Evolutionary conservation across 2,113 vertebrate species (phyloP).

Genomic region (Lasiurus borealis): DNA sequence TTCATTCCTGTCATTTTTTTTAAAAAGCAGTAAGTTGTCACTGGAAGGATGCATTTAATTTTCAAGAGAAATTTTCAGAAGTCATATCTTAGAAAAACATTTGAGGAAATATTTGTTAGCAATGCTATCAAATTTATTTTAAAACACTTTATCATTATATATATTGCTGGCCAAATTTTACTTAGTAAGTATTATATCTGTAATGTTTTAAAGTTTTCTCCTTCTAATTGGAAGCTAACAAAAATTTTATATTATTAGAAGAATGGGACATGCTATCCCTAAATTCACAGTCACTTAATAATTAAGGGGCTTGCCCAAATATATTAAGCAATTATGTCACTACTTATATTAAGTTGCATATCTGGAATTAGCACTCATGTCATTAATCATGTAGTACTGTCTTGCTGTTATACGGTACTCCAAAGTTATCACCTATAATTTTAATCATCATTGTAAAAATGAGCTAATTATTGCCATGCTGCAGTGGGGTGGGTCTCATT

Average conservation of each 20-base stretch:
- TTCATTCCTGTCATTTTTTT: background rate
- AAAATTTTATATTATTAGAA: background rate
- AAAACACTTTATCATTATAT: background rate
- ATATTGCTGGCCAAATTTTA: background rate
- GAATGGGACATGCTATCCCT: background rate
- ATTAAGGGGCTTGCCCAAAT: background rate
- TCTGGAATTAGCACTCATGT: background rate
- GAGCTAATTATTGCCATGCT: background rate
- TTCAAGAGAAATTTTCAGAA: background rate
- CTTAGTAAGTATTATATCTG: background rate
- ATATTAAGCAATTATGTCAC: background rate
- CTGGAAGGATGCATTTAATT: background rate
- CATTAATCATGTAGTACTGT: background rate
- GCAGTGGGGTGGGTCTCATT: background rate
- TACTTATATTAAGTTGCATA: background rate
- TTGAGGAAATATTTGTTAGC: background rate
- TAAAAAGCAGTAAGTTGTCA: background rate
- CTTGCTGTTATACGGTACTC: too few relatives aligned
- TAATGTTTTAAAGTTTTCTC: background rate
- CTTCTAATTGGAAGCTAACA: background rate
- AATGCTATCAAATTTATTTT: background rate
- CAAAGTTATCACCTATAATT: background rate
- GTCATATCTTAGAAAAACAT: background rate
- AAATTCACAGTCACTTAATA: background rate
- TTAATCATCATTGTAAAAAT: background rate